Evolutionary conservation across 2,797 vertebrate species (phyloP), one percentile per base, ranked within the genome.

Genomic region (Sebastes matsubarae): DNA sequence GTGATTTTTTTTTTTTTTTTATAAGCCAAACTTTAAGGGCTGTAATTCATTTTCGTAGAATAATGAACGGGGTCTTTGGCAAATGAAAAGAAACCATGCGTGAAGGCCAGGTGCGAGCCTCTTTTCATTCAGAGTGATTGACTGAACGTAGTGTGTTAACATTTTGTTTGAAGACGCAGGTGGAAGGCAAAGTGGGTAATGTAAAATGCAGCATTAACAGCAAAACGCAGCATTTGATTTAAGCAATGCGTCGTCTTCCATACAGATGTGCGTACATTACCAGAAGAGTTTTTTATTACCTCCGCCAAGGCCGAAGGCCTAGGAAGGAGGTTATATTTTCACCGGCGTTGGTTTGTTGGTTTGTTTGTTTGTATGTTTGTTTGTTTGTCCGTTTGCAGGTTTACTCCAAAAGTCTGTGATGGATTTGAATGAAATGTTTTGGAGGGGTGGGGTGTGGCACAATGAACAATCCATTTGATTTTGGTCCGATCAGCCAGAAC

Each of bases 81-180:
- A 85, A 88, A 86, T 88, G 65, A 83, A 86, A 85, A 68, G 67
- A 74, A 90, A 46, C 38, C 54, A 64, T 63, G 79, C 81, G 52
- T 81, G 72, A 82, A 81, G 52, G 20, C 85, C 82, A 93, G 88
- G 89, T 93, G 86, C 18, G 14, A 55, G 81, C 54, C 29, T 69
- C 75, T 80, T 78, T 84, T 84, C 72, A 81, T 75, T 86, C 75
- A 61, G 29, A 64, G 24, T 32, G 85, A 83, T 14, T 70, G 75
- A 73, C 79, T 83, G 67, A 71, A 58, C 22, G 2, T 5, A 59
- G 66, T 82, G 80, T 52, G 68, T 77, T 85, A 72, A 72, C 55
- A 24, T 66, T 82, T 46, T 46, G 77, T 82, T 80, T 85, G 71
- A 88, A 88, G 80, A 59, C 64, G 75, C 83, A 85, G 89, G 71